Percentiles rank a stretch among this genome's conserved stretches.
Conservation (phyloP, 2,113 vertebrate genomes). For the Chloebia gouldiae region DNA sequence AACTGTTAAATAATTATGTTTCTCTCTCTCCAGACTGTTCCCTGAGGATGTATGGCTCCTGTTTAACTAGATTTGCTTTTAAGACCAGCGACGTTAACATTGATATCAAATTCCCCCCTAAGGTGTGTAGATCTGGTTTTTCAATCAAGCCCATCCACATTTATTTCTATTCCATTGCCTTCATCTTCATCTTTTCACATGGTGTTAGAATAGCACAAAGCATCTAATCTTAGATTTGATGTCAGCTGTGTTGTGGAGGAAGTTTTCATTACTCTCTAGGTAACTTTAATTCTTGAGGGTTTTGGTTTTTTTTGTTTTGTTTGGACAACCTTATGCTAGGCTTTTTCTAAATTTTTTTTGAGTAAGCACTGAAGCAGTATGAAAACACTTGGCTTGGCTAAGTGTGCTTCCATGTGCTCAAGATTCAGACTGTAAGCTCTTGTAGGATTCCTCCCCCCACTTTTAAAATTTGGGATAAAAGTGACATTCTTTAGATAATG, state of each 20-base stretch:
- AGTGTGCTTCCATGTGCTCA: background rate
- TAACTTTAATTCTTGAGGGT: background rate
- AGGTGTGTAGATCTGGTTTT: constrained; percentile 75
- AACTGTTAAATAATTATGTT: background rate
- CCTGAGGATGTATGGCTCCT: constrained; percentile 93
- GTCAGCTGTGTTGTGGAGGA: background rate
- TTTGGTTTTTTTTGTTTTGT: background rate
- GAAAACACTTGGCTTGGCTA: background rate
- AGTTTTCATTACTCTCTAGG: background rate
- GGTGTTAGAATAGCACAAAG: background rate
- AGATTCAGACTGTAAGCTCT: background rate
- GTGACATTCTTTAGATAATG: background rate
- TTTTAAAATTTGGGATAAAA: background rate
- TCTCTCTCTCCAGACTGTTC: constrained; percentile 83
- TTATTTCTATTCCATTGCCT: background rate
- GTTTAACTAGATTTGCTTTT: constrained; percentile 93
- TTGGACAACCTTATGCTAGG: background rate
- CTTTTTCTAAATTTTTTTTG: background rate
- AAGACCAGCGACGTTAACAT: constrained; percentile 96
- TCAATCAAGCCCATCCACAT: background rate
- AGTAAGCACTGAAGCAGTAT: background rate
- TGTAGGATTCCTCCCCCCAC: background rate
- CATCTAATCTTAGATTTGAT: background rate
- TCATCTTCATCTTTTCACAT: background rate
- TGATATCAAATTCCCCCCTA: constrained; percentile 88